Conservation (phyloP, 1,140 invertebrate species). For the Sycophila sp. region DNA sequence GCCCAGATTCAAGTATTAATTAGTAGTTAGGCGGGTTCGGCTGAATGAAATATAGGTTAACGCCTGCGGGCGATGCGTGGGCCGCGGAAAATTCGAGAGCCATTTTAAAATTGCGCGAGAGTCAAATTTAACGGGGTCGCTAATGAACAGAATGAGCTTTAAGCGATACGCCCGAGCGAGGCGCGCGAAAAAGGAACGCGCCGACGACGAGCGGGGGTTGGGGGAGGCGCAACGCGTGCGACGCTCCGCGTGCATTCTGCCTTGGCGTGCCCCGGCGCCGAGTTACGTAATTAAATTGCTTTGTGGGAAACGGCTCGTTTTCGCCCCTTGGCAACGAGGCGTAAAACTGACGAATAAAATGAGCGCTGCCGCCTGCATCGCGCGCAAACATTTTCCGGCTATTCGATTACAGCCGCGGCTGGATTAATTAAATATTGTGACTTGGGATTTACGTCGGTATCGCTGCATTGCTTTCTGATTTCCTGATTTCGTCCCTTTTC, state of each 20-base stretch:
- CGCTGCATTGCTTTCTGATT: background rate
- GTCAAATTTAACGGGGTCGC: constrained; percentile 14
- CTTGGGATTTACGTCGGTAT: background rate
- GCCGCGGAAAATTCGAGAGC: background rate
- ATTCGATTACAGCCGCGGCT: background rate
- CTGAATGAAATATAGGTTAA: constrained; percentile 43
- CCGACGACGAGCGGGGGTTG: background rate
- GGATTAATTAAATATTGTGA: background rate
- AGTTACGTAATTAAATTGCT: constrained; percentile 11
- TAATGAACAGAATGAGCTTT: background rate
- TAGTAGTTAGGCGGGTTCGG: constrained; percentile 30
- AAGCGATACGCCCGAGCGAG: background rate
- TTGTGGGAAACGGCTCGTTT: constrained; percentile 31
- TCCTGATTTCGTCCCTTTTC: background rate
- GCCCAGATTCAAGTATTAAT: constrained; percentile 28
- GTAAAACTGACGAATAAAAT: constrained; percentile 13
- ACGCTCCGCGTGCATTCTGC: background rate
- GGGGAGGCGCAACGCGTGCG: background rate
- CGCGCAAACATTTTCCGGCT: constrained; percentile 34
- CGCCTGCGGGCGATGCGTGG: constrained; percentile 27
- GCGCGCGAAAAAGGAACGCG: background rate
- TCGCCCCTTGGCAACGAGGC: constrained; percentile 25
- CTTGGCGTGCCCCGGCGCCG: background rate
- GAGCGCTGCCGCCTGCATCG: too few relatives aligned
- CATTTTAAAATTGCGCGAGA: background rate